A percentile compares a stretch with the other conserved stretches of the same genome.
phyloP scores from a whole-genome alignment of 2,888 invertebrate species.

The Macropis europaea region DNA sequence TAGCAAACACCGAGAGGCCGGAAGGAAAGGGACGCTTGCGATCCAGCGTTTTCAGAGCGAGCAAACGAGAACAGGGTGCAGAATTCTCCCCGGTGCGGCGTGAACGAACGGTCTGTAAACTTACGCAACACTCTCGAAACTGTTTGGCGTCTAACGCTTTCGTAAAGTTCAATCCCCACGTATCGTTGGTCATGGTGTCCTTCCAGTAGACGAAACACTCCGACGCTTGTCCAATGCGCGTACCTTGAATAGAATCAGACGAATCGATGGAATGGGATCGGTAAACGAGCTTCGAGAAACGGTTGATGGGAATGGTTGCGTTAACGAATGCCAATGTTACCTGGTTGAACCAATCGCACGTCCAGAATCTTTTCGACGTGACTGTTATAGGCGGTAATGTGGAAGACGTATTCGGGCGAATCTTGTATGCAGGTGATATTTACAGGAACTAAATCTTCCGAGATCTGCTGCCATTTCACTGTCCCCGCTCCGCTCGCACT shows the following conservation, averaged over 20 bases:
- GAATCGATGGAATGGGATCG: neutral
- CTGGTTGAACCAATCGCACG: slow-evolving; percentile 97
- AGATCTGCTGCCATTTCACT: slow-evolving; percentile 98
- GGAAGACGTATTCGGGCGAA: slow-evolving; percentile 97
- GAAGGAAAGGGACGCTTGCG: no score
- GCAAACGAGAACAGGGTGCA: no score
- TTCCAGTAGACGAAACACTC: slow-evolving; percentile 99
- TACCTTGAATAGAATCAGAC: slow-evolving; percentile 84
- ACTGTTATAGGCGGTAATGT: slow-evolving; percentile 99
- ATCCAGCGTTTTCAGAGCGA: no score
- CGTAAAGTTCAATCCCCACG: slow-evolving; percentile 99
- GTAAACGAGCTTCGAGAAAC: neutral
- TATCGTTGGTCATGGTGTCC: slow-evolving; percentile 97
- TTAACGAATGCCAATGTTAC: slow-evolving; percentile 81
- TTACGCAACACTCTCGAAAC: slow-evolving; percentile 97
- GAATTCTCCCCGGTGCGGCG: no score
- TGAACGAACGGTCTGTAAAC: slow-evolving; percentile 83
- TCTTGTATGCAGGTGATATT: slow-evolving; percentile 99
- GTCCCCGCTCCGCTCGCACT: slow-evolving; percentile 95
- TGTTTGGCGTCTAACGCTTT: slow-evolving; percentile 98
- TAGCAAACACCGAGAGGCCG: no score
- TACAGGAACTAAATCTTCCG: slow-evolving; percentile 98
- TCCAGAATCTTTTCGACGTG: slow-evolving; percentile 99
- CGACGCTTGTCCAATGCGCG: slow-evolving; percentile 97
- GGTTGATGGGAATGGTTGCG: neutral